A percentile compares a stretch with the other conserved stretches of the same genome.
phyloP scores from a whole-genome alignment of 2,797 vertebrate genomes.

The Tiaroga cobitis region DNA sequence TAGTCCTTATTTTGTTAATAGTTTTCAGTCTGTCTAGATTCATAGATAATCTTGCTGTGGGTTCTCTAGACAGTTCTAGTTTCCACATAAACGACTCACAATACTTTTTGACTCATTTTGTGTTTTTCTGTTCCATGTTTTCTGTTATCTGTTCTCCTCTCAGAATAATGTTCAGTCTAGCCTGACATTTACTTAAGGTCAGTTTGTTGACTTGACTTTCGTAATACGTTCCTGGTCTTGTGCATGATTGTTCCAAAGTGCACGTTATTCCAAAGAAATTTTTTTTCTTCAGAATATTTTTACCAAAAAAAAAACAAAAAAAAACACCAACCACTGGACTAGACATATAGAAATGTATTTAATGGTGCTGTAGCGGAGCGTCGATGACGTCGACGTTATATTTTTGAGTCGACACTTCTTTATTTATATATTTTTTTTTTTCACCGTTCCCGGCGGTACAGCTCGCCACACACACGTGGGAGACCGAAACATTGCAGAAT shows the following conservation, averaged over 20 bases:
- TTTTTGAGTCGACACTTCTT: too few species aligned
- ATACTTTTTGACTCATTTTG: not conserved
- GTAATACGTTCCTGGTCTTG: not conserved
- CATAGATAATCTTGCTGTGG: not conserved
- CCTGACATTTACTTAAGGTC: not conserved
- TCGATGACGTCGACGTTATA: too few species aligned
- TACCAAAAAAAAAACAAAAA: not conserved
- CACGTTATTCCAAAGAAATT: not conserved
- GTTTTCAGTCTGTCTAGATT: slow-evolving; percentile 1
- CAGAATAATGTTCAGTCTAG: slow-evolving; percentile 6
- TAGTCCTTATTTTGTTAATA: not conserved
- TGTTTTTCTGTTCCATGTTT: not conserved
- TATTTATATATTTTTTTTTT: too few species aligned
- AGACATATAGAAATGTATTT: not conserved
- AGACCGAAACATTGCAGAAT: too few species aligned
- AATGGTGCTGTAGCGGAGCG: too few species aligned
- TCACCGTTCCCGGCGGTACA: too few species aligned
- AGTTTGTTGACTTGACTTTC: slow-evolving; percentile 23
- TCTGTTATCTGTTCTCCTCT: slow-evolving; percentile 24
- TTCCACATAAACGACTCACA: not conserved
- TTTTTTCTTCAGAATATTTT: not conserved
- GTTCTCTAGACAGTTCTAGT: not conserved
- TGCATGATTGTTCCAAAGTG: not conserved
- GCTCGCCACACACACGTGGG: too few species aligned
- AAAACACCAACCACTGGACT: not conserved